These are phyloP conservation scores for Brachyistius frenatus DNA, from an alignment of 2,113 vertebrate genomes.

Conservation along the genomic window DNA sequence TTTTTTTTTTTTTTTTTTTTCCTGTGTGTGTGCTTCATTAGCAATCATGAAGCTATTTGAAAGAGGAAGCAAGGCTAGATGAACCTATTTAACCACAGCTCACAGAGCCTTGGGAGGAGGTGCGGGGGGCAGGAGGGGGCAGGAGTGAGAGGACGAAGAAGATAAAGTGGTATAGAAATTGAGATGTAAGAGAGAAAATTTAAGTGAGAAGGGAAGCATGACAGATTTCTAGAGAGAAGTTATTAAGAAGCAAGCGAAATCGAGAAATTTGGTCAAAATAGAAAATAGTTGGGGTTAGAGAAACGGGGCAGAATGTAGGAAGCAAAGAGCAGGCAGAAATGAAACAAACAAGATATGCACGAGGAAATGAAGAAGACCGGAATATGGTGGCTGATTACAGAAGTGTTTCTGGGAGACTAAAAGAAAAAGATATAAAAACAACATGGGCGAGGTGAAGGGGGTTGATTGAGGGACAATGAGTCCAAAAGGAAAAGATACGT, in stretches of 20 bases:
- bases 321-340: not conserved
- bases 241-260: constrained; percentile 7
- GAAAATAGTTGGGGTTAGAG: not conserved
- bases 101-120: constrained; percentile 27
- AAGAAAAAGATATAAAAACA: constrained; percentile 14
- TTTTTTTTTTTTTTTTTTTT: constrained; percentile 6
- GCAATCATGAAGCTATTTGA: constrained; percentile 72
- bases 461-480: constrained; percentile 4
- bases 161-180: constrained; percentile 21
- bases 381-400: constrained; percentile 3
- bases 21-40: constrained; percentile 69
- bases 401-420: constrained; percentile 24
- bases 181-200: constrained; percentile 22
- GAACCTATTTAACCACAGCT: constrained; percentile 62
- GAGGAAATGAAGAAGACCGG: constrained; percentile 9
- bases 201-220: not conserved
- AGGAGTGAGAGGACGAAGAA: constrained; percentile 1
- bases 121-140: not conserved
- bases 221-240: constrained; percentile 28
- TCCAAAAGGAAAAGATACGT: not conserved
- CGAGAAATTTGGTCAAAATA: constrained; percentile 6
- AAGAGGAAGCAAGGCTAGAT: constrained; percentile 61
- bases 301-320: not conserved
- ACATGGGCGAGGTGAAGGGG: not conserved
- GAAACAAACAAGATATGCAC: not conserved